Percentiles rank a stretch among this genome's conserved stretches.
Conservation (phyloP, 2,888 invertebrate genomes). For the Hipparchia sbordonii region DNA sequence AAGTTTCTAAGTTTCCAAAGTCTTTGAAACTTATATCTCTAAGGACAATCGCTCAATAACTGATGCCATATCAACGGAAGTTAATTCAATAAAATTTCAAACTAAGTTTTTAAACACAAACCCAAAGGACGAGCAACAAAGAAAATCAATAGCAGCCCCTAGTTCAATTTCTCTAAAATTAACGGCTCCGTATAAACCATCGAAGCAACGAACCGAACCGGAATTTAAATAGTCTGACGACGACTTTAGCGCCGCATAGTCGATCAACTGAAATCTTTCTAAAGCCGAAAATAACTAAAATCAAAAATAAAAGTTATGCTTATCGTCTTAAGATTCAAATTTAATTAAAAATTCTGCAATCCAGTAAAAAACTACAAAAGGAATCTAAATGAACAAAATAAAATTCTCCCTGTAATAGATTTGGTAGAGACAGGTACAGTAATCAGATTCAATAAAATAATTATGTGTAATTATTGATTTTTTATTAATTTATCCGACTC, state of each 20-base stretch:
- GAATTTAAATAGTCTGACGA: conserved; percentile 82
- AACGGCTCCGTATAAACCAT: conserved; percentile 81
- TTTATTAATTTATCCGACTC: too few species aligned
- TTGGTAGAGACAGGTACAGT: too few species aligned
- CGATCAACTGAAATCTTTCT: conserved; percentile 56
- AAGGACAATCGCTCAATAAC: background rate
- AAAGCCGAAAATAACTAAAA: conserved; percentile 37
- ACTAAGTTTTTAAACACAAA: conserved; percentile 18
- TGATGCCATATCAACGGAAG: conserved; percentile 2
- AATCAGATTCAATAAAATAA: too few species aligned
- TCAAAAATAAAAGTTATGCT: conserved; percentile 31
- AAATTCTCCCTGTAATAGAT: too few species aligned
- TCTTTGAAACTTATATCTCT: background rate
- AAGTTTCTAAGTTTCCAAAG: background rate
- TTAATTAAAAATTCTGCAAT: conserved; percentile 1
- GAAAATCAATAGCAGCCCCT: conserved; percentile 65
- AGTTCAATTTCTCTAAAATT: conserved; percentile 78
- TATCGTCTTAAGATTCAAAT: conserved; percentile 25
- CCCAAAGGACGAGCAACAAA: conserved; percentile 36
- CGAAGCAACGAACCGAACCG: conserved; percentile 81
- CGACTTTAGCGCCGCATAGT: conserved; percentile 65
- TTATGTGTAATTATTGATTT: too few species aligned
- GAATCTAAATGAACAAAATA: too few species aligned
- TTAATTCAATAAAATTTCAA: conserved; percentile 18
- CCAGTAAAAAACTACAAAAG: background rate